Conservation (phyloP, 2,888 invertebrate species). For the Andrena dorsata region DNA sequence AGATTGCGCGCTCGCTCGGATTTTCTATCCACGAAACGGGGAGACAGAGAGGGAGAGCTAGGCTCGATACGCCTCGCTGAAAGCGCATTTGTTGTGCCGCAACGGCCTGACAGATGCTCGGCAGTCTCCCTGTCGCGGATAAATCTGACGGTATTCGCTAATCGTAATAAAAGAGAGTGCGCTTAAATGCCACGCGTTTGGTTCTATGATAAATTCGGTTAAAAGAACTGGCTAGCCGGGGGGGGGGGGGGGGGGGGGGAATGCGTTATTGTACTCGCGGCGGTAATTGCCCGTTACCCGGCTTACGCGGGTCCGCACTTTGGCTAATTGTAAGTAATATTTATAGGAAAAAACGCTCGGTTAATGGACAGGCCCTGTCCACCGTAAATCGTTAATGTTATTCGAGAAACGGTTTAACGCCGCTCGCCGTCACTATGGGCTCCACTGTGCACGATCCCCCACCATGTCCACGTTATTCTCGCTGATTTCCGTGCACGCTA, state of each 20-base stretch:
- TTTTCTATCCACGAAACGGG: background rate
- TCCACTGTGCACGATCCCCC: no score
- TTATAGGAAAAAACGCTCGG: conserved; percentile 2
- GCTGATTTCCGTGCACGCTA: no score
- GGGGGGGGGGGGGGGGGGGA: background rate
- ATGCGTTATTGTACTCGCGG: background rate
- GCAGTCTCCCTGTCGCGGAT: background rate
- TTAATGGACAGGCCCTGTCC: background rate
- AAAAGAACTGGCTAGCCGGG: background rate
- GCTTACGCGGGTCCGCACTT: background rate
- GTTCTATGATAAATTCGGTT: conserved; percentile 21
- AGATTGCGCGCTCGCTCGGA: conserved; percentile 19
- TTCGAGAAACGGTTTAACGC: background rate
- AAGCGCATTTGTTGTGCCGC: background rate
- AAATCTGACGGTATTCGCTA: conserved; percentile 5
- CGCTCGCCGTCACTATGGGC: background rate
- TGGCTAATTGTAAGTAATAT: background rate
- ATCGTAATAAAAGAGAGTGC: conserved; percentile 35
- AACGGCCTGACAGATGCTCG: conserved; percentile 2
- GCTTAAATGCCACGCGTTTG: background rate
- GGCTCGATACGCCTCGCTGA: background rate
- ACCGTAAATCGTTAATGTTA: background rate
- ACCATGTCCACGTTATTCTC: no score
- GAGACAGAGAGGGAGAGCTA: background rate
- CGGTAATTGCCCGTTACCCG: conserved; percentile 13